Evolutionary conservation across 64 coral and sea anemone species (phyloP), one percentile per base, ranked within the genome.

Genomic region (Montipora capricornis): DNA sequence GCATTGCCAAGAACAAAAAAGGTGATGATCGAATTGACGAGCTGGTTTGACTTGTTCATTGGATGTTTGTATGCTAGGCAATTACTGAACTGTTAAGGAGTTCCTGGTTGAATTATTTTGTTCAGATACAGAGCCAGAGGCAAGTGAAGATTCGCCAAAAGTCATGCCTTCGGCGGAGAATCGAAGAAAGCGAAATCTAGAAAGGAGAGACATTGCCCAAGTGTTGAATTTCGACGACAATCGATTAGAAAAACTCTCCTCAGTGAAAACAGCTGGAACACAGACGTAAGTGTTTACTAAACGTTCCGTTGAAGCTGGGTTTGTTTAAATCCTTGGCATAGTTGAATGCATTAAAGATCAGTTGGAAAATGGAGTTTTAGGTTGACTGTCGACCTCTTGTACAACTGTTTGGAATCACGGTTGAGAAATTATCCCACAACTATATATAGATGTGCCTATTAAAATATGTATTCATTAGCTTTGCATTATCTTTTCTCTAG

Each of bases 171-270:
- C 92, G 47, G 66, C 93, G 17, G 96, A 98, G 87, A 94, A 92
- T 83, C 89, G 92, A 83, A 91, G 93, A 45, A 98, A 98, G 74
- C 76, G 96, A 91, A 96, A 95, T 90, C 88, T 89, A 53, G 94
- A 95, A 79, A 95, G 94, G 60, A 48, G 94, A 82, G 94, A 95
- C 9, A 88, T 95, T 15, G 74, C 93, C 3, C 93, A 95, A 79
- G 94, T 80, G 1, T 78, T 95, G 83, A 95, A 92, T 73, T 95
- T 95, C 59, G 94, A 91, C 83, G 94, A 95, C 77, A 47, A 80
- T 24, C 93, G 84, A 60, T 47, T 91, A 3, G 89, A 60, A 76
- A 92, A 93, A 94, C 79, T 62, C 49, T 95, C 88, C n/a, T 86
- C 96, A 2, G 87, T 98, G 78, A 94, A 95, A 88, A 97, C 96